These are phyloP conservation scores for Marmota flaviventris DNA, from an alignment of 2,113 vertebrate genomes.

Conservation along the genomic window DNA sequence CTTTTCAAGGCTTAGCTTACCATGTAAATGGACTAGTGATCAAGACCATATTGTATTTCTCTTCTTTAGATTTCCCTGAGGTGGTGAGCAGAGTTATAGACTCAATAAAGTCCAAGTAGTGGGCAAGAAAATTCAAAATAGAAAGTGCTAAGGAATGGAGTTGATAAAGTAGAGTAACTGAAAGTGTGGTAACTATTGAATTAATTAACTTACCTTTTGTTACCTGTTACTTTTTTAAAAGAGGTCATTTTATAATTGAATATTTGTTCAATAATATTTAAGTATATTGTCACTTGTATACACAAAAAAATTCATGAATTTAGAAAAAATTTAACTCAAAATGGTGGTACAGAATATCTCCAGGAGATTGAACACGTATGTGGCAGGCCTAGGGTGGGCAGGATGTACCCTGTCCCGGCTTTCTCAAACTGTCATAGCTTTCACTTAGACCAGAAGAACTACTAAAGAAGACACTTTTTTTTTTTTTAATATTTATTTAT, in stretches of 20 bases:
- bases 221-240: constrained; percentile 17
- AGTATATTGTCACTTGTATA: not conserved
- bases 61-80: constrained; percentile 15
- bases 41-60: not conserved
- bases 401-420: not conserved
- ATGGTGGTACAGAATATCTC: not conserved
- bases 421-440: not conserved
- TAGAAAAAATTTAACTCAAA: not conserved
- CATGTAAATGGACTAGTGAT: not conserved
- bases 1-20: constrained; percentile 27
- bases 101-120: not conserved
- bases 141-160: not conserved
- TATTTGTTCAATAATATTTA: constrained; percentile 28
- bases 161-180: not conserved
- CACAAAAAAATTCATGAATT: not conserved
- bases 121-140: not conserved
- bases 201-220: not conserved
- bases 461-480: not conserved
- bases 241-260: constrained; percentile 14
- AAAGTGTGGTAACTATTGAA: not conserved
- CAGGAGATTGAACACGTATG: not conserved
- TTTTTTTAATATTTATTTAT: no score
- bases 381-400: not conserved
- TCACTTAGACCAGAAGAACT: constrained; percentile 26
- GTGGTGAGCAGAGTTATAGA: not conserved